Conservation (phyloP, 2,888 invertebrate genomes). For the Oscheius myriophilus region DNA sequence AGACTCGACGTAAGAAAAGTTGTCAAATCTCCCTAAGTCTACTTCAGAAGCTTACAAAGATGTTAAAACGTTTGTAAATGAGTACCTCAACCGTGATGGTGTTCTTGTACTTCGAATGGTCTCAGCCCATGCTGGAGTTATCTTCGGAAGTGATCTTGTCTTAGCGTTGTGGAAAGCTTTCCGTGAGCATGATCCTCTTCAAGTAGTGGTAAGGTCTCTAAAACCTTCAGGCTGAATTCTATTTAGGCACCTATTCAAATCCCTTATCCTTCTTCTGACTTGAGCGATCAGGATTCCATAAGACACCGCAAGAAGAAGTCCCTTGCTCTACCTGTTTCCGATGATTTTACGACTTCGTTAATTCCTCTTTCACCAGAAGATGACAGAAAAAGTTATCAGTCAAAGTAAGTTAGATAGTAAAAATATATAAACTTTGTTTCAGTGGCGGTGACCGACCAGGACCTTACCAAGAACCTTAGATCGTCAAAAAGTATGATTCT, state of each 20-base stretch:
- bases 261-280: constrained; percentile 3
- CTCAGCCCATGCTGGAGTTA: constrained; percentile 63
- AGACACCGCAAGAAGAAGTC: constrained; percentile 18
- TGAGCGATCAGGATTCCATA: background rate
- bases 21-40: too few species aligned
- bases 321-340: background rate
- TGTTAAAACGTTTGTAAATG: constrained; percentile 59
- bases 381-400: constrained; percentile 20
- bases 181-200: constrained; percentile 31
- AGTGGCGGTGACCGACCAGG: constrained; percentile 3
- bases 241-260: constrained; percentile 5
- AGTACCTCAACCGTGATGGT: constrained; percentile 66
- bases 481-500: too few species aligned
- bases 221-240: background rate
- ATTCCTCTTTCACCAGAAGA: constrained; percentile 24
- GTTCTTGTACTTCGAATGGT: constrained; percentile 69
- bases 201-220: constrained; percentile 24
- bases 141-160: constrained; percentile 65
- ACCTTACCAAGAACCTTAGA: constrained; percentile 13
- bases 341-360: constrained; percentile 27
- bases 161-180: constrained; percentile 57
- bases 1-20: constrained; percentile 17
- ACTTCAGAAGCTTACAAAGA: constrained; percentile 44
- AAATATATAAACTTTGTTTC: too few species aligned
- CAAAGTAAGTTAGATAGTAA: constrained; percentile 4